Evolutionary conservation across 2,797 vertebrate species (phyloP), one percentile per base, ranked within the genome.

Genomic region (Bucorvus abyssinicus): DNA sequence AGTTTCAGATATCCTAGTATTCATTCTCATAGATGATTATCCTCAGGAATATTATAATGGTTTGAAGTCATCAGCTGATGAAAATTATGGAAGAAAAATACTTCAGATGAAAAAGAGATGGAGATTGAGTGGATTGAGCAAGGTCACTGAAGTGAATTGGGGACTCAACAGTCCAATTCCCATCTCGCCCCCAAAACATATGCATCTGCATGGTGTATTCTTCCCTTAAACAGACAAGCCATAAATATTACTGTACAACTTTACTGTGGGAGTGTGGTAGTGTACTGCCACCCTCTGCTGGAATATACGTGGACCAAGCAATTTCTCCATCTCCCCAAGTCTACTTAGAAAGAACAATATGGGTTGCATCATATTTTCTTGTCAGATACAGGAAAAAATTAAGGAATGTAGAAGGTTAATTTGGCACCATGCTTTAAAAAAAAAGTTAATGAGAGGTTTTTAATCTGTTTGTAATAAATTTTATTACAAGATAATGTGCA

Each of bases 201-300:
- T 68, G 56, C 45, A 71, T 80, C 44, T 84, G 14, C 16, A 61
- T 53, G 32, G n/a, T 21, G 5, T 65, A 65, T 69, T 80, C 79
- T 81, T 91, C 76, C 34, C 71, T 69, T 84, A 61, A 92, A 81
- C 61, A 34, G 38, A 56, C n/a, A 64, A 83, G 21, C 26, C 68
- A 70, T 34, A 85, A 70, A 81, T 68, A 69, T 29, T 40, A 24
- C 49, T 71, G 49, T 52, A 42, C 45, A 92, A 64, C 65, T 69
- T 86, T 84, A 17, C 16, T 42, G 13, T n/a, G 73, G 53, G 75
- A 93, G 40, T 21, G n/a, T 91, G 84, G n/a, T 42, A 87, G 76
- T 56, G 89, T 89, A 67, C 83, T 93, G 89, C 83, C 94, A 96
- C 96, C 93, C 83, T 93, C 95, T 96, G 91, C 85, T 93, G 93